Base-by-base conservation (phyloP, 2,888 invertebrate species). In the Lamproptera curius region DNA sequence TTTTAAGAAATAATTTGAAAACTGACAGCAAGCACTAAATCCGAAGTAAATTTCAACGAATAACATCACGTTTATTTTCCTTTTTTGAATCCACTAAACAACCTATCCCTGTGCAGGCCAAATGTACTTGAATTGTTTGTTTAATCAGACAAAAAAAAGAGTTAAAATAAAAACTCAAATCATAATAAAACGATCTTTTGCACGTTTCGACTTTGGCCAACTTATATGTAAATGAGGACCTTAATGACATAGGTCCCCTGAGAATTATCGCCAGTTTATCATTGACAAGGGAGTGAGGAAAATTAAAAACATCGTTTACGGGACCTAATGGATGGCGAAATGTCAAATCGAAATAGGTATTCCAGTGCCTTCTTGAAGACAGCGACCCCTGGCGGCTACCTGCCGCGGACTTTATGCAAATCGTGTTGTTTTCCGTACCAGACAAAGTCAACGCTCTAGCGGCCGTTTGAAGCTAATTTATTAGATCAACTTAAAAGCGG, bases 371-470 rank as follows among this genome's bases (percentile, higher is more conserved):
- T 76, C 80, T 78, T 72, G 70, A 76, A 76, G 81, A 80, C 84
- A 80, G 81, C 82, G 86, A 85, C 85, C 87, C 70, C 77, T 55
- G 11, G 54, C 61, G 61, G 62, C 79, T 85, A 84, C 86, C 86
- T 86, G 87, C 20, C 20, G 67, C 58, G 69, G 76, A 67, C 67
- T 76, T 70, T 85, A 84, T 84, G 83, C 76, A 76, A 84, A 84
- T 83, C 62, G 67, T 67, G 67, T 74, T 81, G 66, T 79, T 80
- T 78, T 73, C 70, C 62, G 57, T 61, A 63, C 65, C 63, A 67
- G 61, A 61, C 62, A n/a, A 70, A 73, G 84, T 84, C 87, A 84
- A 76, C 61, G 85, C 69, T 53, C 73, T 70, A 70, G 58, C 61
- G 55, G 15, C 69, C 67, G 66, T 74, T 77, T 70, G 63, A 54